Evolutionary conservation across 1,140 invertebrate genomes (phyloP).

Genomic region (Vanessa tameamea): DNA sequence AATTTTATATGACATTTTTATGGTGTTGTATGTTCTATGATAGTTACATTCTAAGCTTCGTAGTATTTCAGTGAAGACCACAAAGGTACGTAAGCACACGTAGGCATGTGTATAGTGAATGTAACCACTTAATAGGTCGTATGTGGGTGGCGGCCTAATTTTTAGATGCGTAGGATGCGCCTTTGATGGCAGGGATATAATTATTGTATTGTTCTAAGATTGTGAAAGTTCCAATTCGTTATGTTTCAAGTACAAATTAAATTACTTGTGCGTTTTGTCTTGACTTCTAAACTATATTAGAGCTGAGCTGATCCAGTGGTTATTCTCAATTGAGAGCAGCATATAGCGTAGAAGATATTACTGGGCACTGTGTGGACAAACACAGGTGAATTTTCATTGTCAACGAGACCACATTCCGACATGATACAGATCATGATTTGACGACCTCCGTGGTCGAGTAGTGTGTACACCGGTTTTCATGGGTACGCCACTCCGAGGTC

Average conservation of each 20-base stretch:
- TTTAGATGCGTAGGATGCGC: slow-evolving; percentile 22
- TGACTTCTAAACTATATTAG: too few relatives aligned
- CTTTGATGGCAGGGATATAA: not conserved
- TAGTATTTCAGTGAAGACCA: slow-evolving; percentile 19
- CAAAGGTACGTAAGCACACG: slow-evolving; percentile 13
- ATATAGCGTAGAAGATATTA: too few relatives aligned
- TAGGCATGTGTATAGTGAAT: slow-evolving; percentile 13
- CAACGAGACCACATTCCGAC: too few relatives aligned
- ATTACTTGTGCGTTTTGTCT: not conserved
- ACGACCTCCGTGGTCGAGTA: too few relatives aligned
- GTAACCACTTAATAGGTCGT: slow-evolving; percentile 11
- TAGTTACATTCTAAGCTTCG: not conserved
- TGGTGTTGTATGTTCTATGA: not conserved
- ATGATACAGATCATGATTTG: too few relatives aligned
- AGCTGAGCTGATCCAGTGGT: too few relatives aligned
- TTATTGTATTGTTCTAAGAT: slow-evolving; percentile 14
- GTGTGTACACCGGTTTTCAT: too few relatives aligned
- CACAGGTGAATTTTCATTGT: too few relatives aligned
- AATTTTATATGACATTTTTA: not conserved
- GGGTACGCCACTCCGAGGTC: too few relatives aligned
- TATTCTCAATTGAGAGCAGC: too few relatives aligned
- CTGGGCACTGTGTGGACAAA: too few relatives aligned
- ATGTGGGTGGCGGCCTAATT: slow-evolving; percentile 27
- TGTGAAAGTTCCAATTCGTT: not conserved
- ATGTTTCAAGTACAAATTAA: not conserved